Evolutionary conservation across 1,140 invertebrate genomes (phyloP), one percentile per base, ranked within the genome.

Genomic region (Tribolium castaneum): DNA sequence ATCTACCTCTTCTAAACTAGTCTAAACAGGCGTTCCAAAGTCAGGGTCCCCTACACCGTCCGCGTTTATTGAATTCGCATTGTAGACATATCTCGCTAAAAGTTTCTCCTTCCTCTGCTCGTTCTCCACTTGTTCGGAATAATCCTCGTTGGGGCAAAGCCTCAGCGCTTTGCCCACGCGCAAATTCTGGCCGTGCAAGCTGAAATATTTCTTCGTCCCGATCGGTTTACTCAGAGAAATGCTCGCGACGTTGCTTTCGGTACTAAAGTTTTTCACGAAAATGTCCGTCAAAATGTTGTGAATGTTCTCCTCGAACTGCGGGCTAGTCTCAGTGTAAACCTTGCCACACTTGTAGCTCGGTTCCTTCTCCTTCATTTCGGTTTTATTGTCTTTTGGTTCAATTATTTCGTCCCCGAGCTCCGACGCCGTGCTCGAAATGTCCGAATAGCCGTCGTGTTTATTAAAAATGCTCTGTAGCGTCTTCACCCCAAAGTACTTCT

Each of bases 41-140:
- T 90, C 90, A 0, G 90, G 90, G 86, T 91, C 89, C 5, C 90
- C 90, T 78, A 89, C 88, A 45, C 89, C 89, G 78, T 89, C 87
- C 25, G 87, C 86, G 73, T 87, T 84, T 13, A 85, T 70, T 52
- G 81, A 84, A 83, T 87, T 86, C 6, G 84, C 82, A 79, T 85
- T 86, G 77, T 86, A 85, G 70, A 87, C 86, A 56, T 87, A 87
- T 70, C 85, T 82, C 45, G 85, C 85, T 30, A 86, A 79, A n/a
- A 87, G 75, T 82, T 87, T 87, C 72, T 86, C 85, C 62, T 84
- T 83, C 16, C 84, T 83, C 35, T 86, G 84, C 22, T 86, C 83
- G 39, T 79, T 82, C 6, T 84, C 82, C 0, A 54, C 49, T 70
- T 19, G 66, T 5, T 81, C 75, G 3, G 71, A 78, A 6, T 78